Evolutionary conservation across 2,888 invertebrate genomes (phyloP).

Genomic region (Rhagonycha lutea): DNA sequence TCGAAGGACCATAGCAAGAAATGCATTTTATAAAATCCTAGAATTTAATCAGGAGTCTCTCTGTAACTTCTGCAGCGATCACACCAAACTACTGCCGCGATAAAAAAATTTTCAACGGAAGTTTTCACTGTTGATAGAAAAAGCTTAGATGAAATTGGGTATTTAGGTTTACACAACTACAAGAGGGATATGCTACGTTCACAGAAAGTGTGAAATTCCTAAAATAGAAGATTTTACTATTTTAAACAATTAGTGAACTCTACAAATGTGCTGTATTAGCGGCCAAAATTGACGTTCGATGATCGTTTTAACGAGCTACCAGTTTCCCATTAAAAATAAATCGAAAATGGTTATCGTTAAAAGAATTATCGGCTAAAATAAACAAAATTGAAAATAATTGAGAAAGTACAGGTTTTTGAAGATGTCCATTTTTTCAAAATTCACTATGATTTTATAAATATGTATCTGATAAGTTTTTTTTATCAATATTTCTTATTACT

Average conservation of each 20-base stretch:
- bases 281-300: neutral
- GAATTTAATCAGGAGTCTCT: too few species aligned
- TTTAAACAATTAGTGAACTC: neutral
- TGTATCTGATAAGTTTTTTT: conserved; percentile 12
- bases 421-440: conserved; percentile 3
- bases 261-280: neutral
- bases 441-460: conserved; percentile 8
- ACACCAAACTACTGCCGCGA: too few species aligned
- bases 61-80: too few species aligned
- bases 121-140: too few species aligned
- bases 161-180: too few species aligned
- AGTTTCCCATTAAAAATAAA: neutral
- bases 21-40: too few species aligned
- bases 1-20: too few species aligned
- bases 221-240: neutral
- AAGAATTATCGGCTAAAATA: neutral
- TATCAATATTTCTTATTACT: conserved; percentile 2
- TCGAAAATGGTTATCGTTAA: neutral
- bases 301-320: neutral
- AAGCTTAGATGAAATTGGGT: too few species aligned
- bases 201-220: neutral
- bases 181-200: neutral
- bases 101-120: too few species aligned
- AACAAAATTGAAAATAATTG: neutral
- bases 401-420: neutral